Evolutionary conservation across 2,888 invertebrate species (phyloP).

Genomic region (Ormyrus rosae): DNA sequence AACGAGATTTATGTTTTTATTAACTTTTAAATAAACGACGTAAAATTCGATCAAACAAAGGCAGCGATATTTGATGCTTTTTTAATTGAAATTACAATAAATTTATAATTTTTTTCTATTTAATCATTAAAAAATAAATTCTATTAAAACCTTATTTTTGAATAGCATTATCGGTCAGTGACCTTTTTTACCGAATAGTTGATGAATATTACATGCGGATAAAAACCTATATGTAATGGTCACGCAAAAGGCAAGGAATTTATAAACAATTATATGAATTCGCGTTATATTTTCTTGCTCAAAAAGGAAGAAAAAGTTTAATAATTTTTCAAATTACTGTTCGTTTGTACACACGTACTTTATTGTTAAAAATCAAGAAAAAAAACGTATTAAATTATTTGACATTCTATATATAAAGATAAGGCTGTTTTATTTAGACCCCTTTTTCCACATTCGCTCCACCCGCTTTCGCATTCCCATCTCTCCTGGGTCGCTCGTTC

Average conservation of each 20-base stretch:
- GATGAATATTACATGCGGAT: constrained; percentile 3
- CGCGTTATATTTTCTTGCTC: not conserved
- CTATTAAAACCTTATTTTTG: too few relatives aligned
- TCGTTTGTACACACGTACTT: constrained; percentile 44
- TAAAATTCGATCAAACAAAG: too few relatives aligned
- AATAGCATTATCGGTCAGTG: constrained; percentile 26
- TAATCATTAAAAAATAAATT: too few relatives aligned
- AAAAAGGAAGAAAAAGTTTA: constrained; percentile 5
- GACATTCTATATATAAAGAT: constrained; percentile 54
- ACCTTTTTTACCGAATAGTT: constrained; percentile 45
- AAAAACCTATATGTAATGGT: constrained; percentile 15
- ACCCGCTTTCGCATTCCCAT: not conserved
- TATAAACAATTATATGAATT: constrained; percentile 10
- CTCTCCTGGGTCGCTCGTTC: constrained; percentile 8
- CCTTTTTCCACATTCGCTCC: not conserved
- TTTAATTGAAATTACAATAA: too few relatives aligned
- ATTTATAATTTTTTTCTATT: too few relatives aligned
- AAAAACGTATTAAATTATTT: constrained; percentile 56
- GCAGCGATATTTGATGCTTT: too few relatives aligned
- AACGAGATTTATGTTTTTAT: too few relatives aligned
- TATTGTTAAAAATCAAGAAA: constrained; percentile 21
- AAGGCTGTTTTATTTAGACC: constrained; percentile 51
- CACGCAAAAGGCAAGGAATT: constrained; percentile 12
- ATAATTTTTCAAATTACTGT: constrained; percentile 24
- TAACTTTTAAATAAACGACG: too few relatives aligned